Base-by-base conservation (phyloP, 2,797 vertebrate species). In the Sebastes minor region DNA sequence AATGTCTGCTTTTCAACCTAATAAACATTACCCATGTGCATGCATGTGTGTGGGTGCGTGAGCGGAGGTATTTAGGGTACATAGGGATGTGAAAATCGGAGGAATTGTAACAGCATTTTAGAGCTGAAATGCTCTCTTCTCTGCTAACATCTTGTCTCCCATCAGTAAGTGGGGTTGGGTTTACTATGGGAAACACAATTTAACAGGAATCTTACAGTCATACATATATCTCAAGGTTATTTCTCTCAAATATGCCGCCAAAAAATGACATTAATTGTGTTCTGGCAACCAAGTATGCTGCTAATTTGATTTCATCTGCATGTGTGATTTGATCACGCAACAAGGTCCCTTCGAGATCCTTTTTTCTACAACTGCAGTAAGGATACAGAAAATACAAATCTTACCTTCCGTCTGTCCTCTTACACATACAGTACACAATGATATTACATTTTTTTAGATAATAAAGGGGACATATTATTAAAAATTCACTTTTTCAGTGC, bases 1-100 rank as follows among this genome's bases (percentile, higher is more conserved):
- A 90, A 86, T 78, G 76, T 83, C 81, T 83, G 71, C 11, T 74
- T 89, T 84, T 85, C 69, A 83, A 73, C 22, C 74, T 66, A 57
- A 77, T 59, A 76, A 64, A 86, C 82, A 87, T 81, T 52, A 68
- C 14, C 16, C n/a, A 4, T 64, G 53, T 70, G 62, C 52, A 59
- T 81, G 69, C 10, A 25, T 76, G 81, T 82, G 71, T 22, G 69
- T 71, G 33, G 6, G 35, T 63, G 60, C 6, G 56, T 69, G 35
- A 30, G 30, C 18, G 65, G 59, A 52, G 53, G 23, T 70, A 70
- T 59, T 64, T n/a, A 76, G 42, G 6, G 46, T 25, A 28, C 25
- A 57, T 32, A 23, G 6, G 22, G 35, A 12, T 25, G 42, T 82
- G 53, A 67, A 56, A 71, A 79, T 61, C 69, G 32, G 9, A 60